A percentile compares a stretch with the other conserved stretches of the same genome.
These are phyloP conservation scores for Drosophila busckii DNA, from an alignment of 1,140 invertebrate genomes.

Conservation along the genomic window DNA sequence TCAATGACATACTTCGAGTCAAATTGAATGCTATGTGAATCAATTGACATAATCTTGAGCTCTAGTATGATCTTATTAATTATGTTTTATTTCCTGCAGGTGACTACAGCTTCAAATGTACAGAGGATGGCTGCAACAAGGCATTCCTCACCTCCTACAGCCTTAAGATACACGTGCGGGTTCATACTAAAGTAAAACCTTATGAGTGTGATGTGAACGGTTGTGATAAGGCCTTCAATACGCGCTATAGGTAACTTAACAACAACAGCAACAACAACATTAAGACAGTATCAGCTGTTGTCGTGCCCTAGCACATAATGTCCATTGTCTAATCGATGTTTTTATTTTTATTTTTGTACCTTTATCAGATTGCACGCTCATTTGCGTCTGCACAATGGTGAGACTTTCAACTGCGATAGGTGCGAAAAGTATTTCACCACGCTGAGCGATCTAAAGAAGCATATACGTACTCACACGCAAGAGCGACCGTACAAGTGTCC, in stretches of 20 bases:
- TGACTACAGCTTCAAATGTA: conserved; percentile 96
- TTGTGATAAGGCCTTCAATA: conserved; percentile 97
- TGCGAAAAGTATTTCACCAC: conserved; percentile 97
- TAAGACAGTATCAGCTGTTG: neutral
- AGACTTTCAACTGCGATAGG: conserved; percentile 96
- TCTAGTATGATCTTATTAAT: too few relatives aligned
- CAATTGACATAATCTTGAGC: too few relatives aligned
- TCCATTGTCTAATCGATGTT: conserved; percentile 25
- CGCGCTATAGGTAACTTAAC: conserved; percentile 86
- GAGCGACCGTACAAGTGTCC: conserved; percentile 93
- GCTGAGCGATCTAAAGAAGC: conserved; percentile 95
- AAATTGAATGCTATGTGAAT: neutral
- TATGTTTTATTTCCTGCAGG: conserved; percentile 80
- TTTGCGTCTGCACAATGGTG: conserved; percentile 93
- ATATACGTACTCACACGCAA: conserved; percentile 93
- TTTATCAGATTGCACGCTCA: conserved; percentile 90
- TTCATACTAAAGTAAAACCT: conserved; percentile 96
- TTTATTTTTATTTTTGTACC: neutral
- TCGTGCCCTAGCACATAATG: too few relatives aligned
- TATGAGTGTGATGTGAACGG: conserved; percentile 88
- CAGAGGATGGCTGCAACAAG: conserved; percentile 92
- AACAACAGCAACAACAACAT: conserved; percentile 21
- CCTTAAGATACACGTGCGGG: conserved; percentile 95
- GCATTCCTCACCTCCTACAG: conserved; percentile 97
- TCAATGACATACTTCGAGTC: neutral